Percentiles rank a stretch among this genome's conserved stretches.
These are phyloP conservation scores for Tinea trinotella DNA, from an alignment of 2,888 invertebrate genomes.

Conservation along the genomic window DNA sequence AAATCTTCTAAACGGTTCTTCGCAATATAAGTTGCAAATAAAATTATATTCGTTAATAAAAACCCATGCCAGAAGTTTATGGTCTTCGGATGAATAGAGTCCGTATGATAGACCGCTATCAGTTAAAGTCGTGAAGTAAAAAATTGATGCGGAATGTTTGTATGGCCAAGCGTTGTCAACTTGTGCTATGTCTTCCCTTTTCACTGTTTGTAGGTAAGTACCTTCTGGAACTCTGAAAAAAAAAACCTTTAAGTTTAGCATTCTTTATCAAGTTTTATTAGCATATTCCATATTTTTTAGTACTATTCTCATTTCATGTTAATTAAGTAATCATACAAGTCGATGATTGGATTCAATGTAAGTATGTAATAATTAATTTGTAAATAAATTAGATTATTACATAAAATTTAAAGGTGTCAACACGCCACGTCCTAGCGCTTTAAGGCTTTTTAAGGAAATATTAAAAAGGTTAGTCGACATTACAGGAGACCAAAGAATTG, in stretches of 20 bases:
- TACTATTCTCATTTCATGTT: too few species aligned
- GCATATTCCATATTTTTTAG: too few species aligned
- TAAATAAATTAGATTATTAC: too few species aligned
- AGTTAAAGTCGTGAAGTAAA: slow-evolving; percentile 19
- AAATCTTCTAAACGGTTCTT: slow-evolving; percentile 26
- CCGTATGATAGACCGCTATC: slow-evolving; percentile 20
- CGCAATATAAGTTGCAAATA: slow-evolving; percentile 29
- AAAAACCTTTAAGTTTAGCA: not conserved
- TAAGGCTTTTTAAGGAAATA: too few species aligned
- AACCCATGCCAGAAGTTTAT: slow-evolving; percentile 28
- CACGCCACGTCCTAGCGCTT: too few species aligned
- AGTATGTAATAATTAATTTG: too few species aligned
- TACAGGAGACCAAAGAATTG: too few species aligned
- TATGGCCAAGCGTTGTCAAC: slow-evolving; percentile 21
- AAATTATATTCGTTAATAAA: slow-evolving; percentile 30
- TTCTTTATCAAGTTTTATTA: too few species aligned
- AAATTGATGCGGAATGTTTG: slow-evolving; percentile 18
- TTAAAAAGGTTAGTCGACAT: too few species aligned
- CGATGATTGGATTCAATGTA: too few species aligned
- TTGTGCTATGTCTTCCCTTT: slow-evolving; percentile 20
- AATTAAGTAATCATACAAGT: too few species aligned
- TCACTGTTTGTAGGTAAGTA: slow-evolving; percentile 24
- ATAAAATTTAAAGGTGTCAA: too few species aligned
- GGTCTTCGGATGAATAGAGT: slow-evolving; percentile 26
- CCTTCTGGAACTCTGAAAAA: slow-evolving; percentile 18